These are phyloP conservation scores for Drosophila kuntzei DNA, from an alignment of 2,888 invertebrate species.

Conservation along the genomic window DNA sequence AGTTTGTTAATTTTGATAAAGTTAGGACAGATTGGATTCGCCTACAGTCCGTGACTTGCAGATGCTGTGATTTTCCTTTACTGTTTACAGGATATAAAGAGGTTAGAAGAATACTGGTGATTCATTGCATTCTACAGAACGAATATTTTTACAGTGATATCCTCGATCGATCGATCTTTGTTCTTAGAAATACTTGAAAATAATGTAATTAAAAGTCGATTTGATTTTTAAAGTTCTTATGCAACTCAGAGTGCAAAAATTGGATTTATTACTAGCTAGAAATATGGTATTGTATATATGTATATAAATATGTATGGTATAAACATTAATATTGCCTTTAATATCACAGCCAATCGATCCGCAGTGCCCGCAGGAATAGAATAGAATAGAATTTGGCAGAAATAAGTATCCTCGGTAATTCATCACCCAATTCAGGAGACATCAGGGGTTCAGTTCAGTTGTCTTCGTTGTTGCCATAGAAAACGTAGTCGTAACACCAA, in stretches of 20 bases:
- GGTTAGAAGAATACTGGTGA: too few relatives aligned
- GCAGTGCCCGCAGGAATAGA: slow-evolving; percentile 29
- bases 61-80: too few relatives aligned
- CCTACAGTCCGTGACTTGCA: too few relatives aligned
- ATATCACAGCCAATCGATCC: slow-evolving; percentile 81
- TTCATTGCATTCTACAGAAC: background rate
- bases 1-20: too few relatives aligned
- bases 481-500: slow-evolving; percentile 87
- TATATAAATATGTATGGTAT: slow-evolving; percentile 41
- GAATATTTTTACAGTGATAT: too few relatives aligned
- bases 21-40: too few relatives aligned
- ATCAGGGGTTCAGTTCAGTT: slow-evolving; percentile 4
- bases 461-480: slow-evolving; percentile 81
- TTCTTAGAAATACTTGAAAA: background rate
- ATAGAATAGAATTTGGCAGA: slow-evolving; percentile 30
- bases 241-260: slow-evolving; percentile 4
- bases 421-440: background rate
- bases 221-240: slow-evolving; percentile 12
- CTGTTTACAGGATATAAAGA: too few relatives aligned
- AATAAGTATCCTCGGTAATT: slow-evolving; percentile 11
- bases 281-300: slow-evolving; percentile 12
- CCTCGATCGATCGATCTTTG: background rate
- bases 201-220: background rate
- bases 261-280: slow-evolving; percentile 39
- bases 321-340: slow-evolving; percentile 55